Percentiles rank a stretch among this genome's conserved stretches.
phyloP scores from a whole-genome alignment of 2,797 vertebrate genomes.

The Graptemys geographica region DNA sequence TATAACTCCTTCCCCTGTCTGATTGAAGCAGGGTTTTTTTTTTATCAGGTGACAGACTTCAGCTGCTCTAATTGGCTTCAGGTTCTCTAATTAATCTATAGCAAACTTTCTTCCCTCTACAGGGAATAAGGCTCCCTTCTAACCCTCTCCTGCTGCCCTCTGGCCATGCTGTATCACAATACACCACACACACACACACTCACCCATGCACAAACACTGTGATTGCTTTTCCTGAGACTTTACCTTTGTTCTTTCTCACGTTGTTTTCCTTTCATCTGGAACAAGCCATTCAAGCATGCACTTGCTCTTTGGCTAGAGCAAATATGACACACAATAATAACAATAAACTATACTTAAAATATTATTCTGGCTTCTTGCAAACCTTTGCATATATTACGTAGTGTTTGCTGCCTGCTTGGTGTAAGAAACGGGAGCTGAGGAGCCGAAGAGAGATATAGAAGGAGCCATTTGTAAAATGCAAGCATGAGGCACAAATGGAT shows the following conservation, averaged over 20 bases:
- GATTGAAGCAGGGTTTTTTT: no score
- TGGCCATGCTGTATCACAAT: no score
- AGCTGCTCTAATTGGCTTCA: no score
- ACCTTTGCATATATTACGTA: not conserved
- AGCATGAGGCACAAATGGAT: not conserved
- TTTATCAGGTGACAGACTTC: no score
- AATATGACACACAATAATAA: not conserved
- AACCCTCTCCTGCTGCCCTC: no score
- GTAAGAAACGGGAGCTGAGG: not conserved
- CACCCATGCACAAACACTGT: not conserved
- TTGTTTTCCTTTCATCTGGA: constrained; percentile 27
- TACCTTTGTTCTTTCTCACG: constrained; percentile 24
- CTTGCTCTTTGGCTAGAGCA: constrained; percentile 23
- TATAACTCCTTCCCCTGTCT: no score
- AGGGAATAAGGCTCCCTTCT: no score
- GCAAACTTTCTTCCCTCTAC: no score
- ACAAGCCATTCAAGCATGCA: not conserved
- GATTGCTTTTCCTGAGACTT: not conserved
- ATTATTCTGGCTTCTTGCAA: not conserved
- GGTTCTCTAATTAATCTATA: no score
- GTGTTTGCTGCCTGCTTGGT: not conserved
- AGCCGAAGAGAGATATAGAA: not conserved
- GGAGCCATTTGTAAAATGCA: not conserved
- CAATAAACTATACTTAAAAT: not conserved
- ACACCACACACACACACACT: not conserved